Conservation (phyloP, 2,888 invertebrate genomes). For the Amphimallon solstitiale region DNA sequence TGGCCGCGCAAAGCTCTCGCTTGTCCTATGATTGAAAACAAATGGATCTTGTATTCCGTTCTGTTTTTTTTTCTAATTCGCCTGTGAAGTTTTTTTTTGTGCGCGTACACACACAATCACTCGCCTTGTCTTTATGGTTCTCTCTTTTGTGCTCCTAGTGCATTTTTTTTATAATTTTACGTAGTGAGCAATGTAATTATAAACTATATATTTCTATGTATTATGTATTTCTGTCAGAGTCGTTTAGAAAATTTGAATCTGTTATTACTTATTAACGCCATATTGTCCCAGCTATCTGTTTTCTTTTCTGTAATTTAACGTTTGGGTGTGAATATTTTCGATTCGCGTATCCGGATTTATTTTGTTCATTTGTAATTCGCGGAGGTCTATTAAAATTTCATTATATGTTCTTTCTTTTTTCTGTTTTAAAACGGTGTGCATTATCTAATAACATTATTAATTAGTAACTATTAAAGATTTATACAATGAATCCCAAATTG, state of each 20-base stretch:
- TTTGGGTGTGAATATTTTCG: too few relatives aligned
- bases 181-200: constrained; percentile 16
- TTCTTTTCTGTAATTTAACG: background rate
- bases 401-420: background rate
- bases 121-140: constrained; percentile 2
- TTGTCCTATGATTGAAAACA: constrained; percentile 53
- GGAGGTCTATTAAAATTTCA: too few relatives aligned
- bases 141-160: constrained; percentile 17
- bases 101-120: constrained; percentile 3
- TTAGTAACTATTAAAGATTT: too few relatives aligned
- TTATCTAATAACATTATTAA: too few relatives aligned
- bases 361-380: background rate
- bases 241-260: background rate
- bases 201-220: constrained; percentile 29
- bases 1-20: constrained; percentile 52
- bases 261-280: too few relatives aligned
- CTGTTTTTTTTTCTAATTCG: constrained; percentile 42
- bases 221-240: constrained; percentile 12
- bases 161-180: constrained; percentile 15
- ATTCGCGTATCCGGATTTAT: background rate
- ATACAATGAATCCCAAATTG: too few relatives aligned
- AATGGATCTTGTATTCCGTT: constrained; percentile 46
- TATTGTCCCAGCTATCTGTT: constrained; percentile 1
- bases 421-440: too few relatives aligned
- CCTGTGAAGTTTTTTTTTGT: constrained; percentile 20